These are phyloP conservation scores for Zapornia atra DNA, from an alignment of 2,113 vertebrate species.

Conservation along the genomic window DNA sequence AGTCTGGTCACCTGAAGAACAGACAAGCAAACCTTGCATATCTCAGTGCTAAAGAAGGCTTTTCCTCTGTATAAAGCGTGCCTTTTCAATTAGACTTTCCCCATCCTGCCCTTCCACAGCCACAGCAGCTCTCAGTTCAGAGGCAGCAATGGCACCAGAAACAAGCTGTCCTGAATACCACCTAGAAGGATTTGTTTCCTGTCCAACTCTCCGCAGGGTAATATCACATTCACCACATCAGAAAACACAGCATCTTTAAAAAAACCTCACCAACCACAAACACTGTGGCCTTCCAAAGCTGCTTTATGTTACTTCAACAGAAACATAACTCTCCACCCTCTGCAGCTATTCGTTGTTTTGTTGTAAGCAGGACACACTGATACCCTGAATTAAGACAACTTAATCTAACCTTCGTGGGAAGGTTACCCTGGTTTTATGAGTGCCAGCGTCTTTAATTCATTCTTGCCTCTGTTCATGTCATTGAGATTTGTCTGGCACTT, in stretches of 20 bases:
- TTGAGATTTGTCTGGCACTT: not conserved
- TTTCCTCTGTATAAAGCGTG: not conserved
- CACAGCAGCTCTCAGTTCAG: not conserved
- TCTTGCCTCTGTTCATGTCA: not conserved
- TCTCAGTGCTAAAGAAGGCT: not conserved
- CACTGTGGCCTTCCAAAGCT: not conserved
- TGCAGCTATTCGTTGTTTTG: not conserved
- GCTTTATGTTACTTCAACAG: not conserved
- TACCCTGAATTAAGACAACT: not conserved
- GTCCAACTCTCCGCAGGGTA: not conserved
- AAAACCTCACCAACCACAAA: not conserved
- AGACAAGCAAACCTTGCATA: not conserved
- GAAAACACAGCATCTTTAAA: not conserved
- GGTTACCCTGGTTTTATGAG: fast-evolving
- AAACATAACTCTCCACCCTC: not conserved
- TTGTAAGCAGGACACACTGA: not conserved
- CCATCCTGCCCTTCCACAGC: not conserved
- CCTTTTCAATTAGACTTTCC: not conserved
- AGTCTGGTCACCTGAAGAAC: not conserved
- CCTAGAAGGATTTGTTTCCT: not conserved
- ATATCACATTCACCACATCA: not conserved
- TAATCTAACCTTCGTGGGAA: not conserved
- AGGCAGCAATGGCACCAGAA: not conserved
- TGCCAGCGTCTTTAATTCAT: not conserved
- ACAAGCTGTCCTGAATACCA: not conserved